Conservation (phyloP, 2,888 invertebrate species). For the Lasioglossum calceatum region DNA sequence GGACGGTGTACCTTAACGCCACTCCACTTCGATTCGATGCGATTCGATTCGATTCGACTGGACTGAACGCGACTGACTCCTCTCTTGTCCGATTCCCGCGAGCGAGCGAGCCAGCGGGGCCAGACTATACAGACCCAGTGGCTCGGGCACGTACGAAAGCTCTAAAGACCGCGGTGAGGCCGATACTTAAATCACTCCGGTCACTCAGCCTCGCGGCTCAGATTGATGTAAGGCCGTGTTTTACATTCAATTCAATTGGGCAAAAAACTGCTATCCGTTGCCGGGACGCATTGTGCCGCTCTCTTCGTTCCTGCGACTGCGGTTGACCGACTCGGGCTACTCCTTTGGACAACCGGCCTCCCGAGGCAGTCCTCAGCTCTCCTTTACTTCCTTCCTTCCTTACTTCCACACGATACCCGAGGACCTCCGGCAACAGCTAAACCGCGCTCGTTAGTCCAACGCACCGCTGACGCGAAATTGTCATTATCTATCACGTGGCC, state of each 20-base stretch:
- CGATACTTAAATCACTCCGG: constrained; percentile 82
- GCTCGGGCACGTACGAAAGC: constrained; percentile 71
- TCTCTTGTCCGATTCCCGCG: constrained; percentile 31
- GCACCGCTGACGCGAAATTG: constrained; percentile 69
- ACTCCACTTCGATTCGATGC: constrained; percentile 5
- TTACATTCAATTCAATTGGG: constrained; percentile 85
- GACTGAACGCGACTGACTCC: constrained; percentile 23
- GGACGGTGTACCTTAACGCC: constrained; percentile 55
- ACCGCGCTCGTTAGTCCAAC: constrained; percentile 67
- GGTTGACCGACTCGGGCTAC: background rate
- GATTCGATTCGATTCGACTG: constrained; percentile 4
- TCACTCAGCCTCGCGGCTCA: constrained; percentile 83
- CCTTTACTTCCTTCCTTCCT: constrained; percentile 16
- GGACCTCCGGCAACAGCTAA: constrained; percentile 60
- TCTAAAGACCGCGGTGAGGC: constrained; percentile 77
- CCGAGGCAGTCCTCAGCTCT: background rate
- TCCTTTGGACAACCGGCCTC: background rate
- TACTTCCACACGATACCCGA: constrained; percentile 1
- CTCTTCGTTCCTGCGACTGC: constrained; percentile 18
- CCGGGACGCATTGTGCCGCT: constrained; percentile 66
- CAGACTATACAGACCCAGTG: background rate
- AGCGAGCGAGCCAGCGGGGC: background rate
- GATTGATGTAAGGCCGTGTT: constrained; percentile 84
- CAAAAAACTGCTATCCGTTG: constrained; percentile 81
- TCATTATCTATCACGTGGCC: constrained; percentile 71